Evolutionary conservation across 2,113 vertebrate species (phyloP).

Genomic region (Odocoileus hemionus): DNA sequence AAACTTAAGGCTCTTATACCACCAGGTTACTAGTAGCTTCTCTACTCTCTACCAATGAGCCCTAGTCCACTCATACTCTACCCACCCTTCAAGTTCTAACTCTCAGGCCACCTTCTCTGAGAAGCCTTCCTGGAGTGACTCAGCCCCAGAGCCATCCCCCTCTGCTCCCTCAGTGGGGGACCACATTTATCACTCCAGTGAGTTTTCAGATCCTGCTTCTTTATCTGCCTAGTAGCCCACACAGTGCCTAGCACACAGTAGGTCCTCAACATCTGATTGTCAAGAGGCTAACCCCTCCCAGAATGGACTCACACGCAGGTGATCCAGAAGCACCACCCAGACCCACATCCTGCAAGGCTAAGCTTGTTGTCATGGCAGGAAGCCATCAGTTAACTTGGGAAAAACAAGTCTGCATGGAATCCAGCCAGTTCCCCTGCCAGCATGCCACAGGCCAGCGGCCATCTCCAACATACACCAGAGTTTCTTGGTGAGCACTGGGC

Average conservation of each 20-base stretch:
- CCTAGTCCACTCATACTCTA: not conserved
- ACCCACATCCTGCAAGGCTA: not conserved
- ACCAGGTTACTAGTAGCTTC: not conserved
- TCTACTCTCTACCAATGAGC: not conserved
- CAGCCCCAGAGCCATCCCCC: not conserved
- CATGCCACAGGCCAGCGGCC: not conserved
- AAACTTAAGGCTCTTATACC: not conserved
- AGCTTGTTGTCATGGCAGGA: not conserved
- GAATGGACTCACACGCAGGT: not conserved
- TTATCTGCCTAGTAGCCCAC: not conserved
- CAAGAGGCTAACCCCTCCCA: not conserved
- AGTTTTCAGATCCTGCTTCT: not conserved
- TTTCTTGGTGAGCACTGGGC: not conserved
- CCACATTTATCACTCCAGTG: not conserved
- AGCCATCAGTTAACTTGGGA: not conserved
- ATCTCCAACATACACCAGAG: not conserved
- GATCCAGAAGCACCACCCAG: not conserved
- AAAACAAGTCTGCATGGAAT: not conserved
- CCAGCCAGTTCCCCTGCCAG: not conserved
- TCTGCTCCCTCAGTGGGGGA: not conserved
- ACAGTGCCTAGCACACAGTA: not conserved
- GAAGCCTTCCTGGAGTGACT: not conserved
- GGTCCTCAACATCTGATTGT: not conserved
- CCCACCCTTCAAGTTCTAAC: not conserved
- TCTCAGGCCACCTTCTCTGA: not conserved